phyloP scores from a whole-genome alignment of 1,140 invertebrate species.

The Neodiprion lecontei region DNA sequence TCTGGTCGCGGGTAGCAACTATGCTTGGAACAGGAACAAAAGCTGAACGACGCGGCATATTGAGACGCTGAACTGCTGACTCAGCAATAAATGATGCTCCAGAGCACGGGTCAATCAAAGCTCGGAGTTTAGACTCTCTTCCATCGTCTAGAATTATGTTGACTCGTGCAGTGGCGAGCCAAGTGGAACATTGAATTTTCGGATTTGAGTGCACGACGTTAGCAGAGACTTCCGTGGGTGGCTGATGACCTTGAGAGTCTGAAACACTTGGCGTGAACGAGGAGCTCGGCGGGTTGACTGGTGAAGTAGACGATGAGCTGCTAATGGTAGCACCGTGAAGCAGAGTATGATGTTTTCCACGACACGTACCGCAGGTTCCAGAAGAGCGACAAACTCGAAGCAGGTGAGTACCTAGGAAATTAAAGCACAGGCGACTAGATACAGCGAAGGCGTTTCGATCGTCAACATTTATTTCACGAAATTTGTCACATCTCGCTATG shows the following conservation, averaged over 20 bases:
- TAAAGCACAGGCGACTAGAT: neutral
- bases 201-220: neutral
- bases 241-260: neutral
- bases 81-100: neutral
- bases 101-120: neutral
- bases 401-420: conserved; percentile 1
- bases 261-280: too few species aligned
- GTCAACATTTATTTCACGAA: neutral
- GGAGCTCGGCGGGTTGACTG: too few species aligned
- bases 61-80: neutral
- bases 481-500: neutral
- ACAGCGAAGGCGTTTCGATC: neutral
- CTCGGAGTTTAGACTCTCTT: neutral
- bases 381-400: neutral
- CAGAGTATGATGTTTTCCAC: neutral
- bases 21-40: neutral
- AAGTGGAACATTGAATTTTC: neutral
- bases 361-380: neutral
- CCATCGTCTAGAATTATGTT: neutral
- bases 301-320: neutral
- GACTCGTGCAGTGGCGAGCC: neutral
- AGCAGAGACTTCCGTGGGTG: neutral
- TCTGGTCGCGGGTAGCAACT: too few species aligned
- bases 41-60: neutral
- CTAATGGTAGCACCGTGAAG: neutral